Evolutionary conservation across 2,888 invertebrate genomes (phyloP), one percentile per base, ranked within the genome.

Genomic region (Polylopha cassiicola): DNA sequence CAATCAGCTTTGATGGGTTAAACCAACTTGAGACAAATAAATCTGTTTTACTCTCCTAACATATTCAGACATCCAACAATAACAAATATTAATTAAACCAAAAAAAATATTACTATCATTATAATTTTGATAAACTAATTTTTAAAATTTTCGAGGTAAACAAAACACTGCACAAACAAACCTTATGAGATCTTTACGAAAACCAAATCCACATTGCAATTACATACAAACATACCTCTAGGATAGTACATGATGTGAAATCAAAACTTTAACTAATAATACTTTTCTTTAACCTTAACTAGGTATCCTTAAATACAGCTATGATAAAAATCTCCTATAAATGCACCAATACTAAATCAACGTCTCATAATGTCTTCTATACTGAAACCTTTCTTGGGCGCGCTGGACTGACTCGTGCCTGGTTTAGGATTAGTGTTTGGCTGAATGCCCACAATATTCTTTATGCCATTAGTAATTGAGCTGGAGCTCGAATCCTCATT

Each of bases 301-400:
- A 61, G n/a, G n/a, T n/a, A n/a, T 44, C 47, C 50, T 53, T 60
- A 61, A 43, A 51, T 38, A 44, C 41, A 43, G 34, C n/a, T 53
- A 53, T 47, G 39, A 57, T 55, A 52, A 52, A 46, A 37, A 46
- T 49, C 48, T 39, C 30, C 39, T 45, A 47, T 48, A 47, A 44
- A 55, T 39, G 43, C 47, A 44, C 43, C 32, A 30, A 32, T 28
- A 41, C 29, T 48, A 48, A 16, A 65, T 88, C 87, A 94, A 75
- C 94, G 92, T 62, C 95, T 89, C 95, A 95, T 95, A 53, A 95
- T 95, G 56, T 95, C 95, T 64, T 94, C 95, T 84, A 95, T 95
- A 66, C 94, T 95, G 73, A 95, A 95, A 9, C 95, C 95, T 64
- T 94, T 93, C 61, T 92, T 92, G 52, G 92, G 88, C 5, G 90